These are phyloP conservation scores for Entomobrya proxima DNA, from an alignment of 2,888 invertebrate genomes.

Conservation along the genomic window DNA sequence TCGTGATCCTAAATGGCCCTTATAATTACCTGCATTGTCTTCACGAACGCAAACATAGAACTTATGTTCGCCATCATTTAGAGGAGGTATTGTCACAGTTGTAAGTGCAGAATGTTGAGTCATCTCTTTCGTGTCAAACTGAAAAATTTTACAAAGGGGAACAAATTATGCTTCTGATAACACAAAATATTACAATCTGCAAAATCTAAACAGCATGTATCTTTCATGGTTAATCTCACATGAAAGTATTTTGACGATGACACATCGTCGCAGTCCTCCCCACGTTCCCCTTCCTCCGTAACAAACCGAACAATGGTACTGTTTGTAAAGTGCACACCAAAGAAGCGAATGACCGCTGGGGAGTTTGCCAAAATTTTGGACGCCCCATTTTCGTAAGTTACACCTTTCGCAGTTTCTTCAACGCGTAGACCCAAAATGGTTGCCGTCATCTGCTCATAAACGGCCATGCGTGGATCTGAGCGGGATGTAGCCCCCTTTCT, in stretches of 20 bases:
- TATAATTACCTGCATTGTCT: conserved; percentile 60
- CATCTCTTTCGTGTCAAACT: conserved; percentile 64
- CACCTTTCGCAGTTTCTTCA: conserved; percentile 72
- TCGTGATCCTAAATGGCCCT: neutral
- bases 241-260: conserved; percentile 71
- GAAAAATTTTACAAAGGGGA: conserved; percentile 12
- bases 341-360: conserved; percentile 83
- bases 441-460: conserved; percentile 62
- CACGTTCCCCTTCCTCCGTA: conserved; percentile 69
- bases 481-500: neutral
- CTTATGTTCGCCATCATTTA: conserved; percentile 71
- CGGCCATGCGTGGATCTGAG: neutral
- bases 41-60: conserved; percentile 76
- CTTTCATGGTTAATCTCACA: conserved; percentile 56
- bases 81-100: conserved; percentile 73
- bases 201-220: neutral
- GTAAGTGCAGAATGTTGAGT: conserved; percentile 71
- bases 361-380: conserved; percentile 83
- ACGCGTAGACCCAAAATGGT: conserved; percentile 71
- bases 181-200: neutral
- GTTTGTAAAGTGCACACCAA: conserved; percentile 84
- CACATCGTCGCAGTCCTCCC: conserved; percentile 73
- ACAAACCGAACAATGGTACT: conserved; percentile 78
- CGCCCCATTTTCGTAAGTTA: conserved; percentile 79
- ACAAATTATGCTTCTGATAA: too few relatives aligned